phyloP scores from a whole-genome alignment of 2,797 vertebrate species.

The Etheostoma perlongum region DNA sequence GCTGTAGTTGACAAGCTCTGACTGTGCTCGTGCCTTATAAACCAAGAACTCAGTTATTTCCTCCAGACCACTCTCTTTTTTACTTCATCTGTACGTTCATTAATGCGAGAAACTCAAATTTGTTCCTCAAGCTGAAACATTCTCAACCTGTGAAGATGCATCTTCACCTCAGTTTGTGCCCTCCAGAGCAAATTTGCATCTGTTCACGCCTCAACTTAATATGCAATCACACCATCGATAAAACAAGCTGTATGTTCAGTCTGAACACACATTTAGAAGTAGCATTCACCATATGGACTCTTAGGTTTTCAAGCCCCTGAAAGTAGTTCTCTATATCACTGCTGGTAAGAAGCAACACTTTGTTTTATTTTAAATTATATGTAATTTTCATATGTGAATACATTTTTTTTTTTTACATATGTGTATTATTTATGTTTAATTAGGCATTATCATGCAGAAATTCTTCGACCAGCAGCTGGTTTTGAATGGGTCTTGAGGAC shows the following conservation, averaged over 20 bases:
- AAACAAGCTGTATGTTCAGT: neutral
- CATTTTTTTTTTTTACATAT: constrained; percentile 8
- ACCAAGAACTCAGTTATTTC: no score
- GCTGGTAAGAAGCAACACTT: neutral
- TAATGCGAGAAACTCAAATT: no score
- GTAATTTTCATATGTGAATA: constrained; percentile 5
- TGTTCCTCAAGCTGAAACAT: no score
- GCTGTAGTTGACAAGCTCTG: neutral
- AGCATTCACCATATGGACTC: neutral
- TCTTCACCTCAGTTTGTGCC: no score
- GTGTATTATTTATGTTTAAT: constrained; percentile 30
- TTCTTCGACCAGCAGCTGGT: neutral
- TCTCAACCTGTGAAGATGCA: no score
- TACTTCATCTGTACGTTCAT: no score
- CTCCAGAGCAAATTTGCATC: no score
- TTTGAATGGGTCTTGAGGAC: no score
- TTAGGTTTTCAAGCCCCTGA: constrained; percentile 11
- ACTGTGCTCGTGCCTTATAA: neutral
- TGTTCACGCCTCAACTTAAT: neutral
- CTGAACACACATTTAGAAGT: neutral
- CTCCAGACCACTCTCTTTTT: no score
- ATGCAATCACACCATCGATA: neutral
- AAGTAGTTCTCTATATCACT: constrained; percentile 10
- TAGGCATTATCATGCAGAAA: constrained; percentile 4
- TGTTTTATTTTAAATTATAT: no score